Evolutionary conservation across 2,113 vertebrate genomes (phyloP).

Genomic region (Corvus hawaiiensis): DNA sequence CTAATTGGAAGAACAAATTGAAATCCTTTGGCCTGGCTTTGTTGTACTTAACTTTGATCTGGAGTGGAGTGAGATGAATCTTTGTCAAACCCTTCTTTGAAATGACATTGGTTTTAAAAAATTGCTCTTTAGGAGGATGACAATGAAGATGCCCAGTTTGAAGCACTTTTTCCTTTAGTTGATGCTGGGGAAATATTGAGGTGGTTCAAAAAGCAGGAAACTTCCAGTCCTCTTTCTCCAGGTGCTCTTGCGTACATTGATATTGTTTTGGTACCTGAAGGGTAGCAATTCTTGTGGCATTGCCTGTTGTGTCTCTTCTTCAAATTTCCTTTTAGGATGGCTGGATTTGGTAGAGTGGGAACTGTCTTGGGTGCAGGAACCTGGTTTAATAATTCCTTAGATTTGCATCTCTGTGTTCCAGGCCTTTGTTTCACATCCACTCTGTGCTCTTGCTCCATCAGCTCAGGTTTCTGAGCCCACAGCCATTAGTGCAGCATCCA

Average conservation of each 20-base stretch:
- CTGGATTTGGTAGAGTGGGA: neutral
- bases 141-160: neutral
- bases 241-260: neutral
- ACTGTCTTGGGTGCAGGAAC: neutral
- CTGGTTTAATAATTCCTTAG: neutral
- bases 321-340: neutral
- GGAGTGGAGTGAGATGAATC: neutral
- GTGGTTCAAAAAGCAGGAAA: neutral
- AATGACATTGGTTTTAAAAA: neutral
- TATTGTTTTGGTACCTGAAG: neutral
- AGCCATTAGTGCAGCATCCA: constrained; percentile 20
- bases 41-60: neutral
- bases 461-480: neutral
- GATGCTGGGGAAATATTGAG: neutral
- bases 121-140: neutral
- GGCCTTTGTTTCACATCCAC: neutral
- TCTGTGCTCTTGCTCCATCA: neutral
- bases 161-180: neutral
- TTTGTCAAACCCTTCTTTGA: neutral
- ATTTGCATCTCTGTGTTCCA: neutral
- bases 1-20: neutral
- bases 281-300: neutral
- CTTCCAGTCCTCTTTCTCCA: neutral
- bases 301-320: neutral
- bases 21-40: neutral